phyloP scores from a whole-genome alignment of 2,113 vertebrate genomes.

The Hippoglossus stenolepis region DNA sequence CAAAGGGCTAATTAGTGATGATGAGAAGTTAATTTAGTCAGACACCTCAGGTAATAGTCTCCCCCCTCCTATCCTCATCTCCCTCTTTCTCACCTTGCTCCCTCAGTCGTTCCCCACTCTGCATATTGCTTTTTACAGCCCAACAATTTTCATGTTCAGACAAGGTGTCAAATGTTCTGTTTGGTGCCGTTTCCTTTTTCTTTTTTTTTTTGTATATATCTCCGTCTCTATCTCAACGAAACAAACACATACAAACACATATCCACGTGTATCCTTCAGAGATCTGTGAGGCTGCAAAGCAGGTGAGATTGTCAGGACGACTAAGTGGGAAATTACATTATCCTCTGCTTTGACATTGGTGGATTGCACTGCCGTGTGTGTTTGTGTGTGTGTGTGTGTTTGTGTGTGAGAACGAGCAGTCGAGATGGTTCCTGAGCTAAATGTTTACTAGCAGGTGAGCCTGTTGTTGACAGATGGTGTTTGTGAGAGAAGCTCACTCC shows the following conservation, averaged over 20 bases:
- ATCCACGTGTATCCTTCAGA: conserved; percentile 45
- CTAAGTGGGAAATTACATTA: conserved; percentile 75
- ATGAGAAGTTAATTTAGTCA: conserved; percentile 82
- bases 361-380: conserved; percentile 34
- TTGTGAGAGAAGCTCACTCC: conserved; percentile 86
- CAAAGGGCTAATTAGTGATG: conserved; percentile 81
- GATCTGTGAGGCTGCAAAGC: conserved; percentile 52
- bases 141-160: conserved; percentile 68
- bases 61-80: conserved; percentile 42
- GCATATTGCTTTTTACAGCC: conserved; percentile 43
- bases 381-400: neutral
- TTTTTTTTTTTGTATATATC: neutral
- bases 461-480: conserved; percentile 93
- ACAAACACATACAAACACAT: conserved; percentile 22
- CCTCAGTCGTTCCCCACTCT: conserved; percentile 24
- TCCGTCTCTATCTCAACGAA: conserved; percentile 17
- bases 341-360: conserved; percentile 69
- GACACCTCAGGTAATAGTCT: conserved; percentile 77
- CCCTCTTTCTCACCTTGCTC: conserved; percentile 44
- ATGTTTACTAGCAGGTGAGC: conserved; percentile 86
- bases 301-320: conserved; percentile 68
- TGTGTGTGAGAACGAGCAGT: conserved; percentile 13
- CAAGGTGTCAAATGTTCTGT: conserved; percentile 71
- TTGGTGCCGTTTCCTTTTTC: conserved; percentile 45
- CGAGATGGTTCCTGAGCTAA: conserved; percentile 81